These are phyloP conservation scores for Pristionchus maxplancki DNA, from an alignment of 2,888 invertebrate species.

Conservation along the genomic window DNA sequence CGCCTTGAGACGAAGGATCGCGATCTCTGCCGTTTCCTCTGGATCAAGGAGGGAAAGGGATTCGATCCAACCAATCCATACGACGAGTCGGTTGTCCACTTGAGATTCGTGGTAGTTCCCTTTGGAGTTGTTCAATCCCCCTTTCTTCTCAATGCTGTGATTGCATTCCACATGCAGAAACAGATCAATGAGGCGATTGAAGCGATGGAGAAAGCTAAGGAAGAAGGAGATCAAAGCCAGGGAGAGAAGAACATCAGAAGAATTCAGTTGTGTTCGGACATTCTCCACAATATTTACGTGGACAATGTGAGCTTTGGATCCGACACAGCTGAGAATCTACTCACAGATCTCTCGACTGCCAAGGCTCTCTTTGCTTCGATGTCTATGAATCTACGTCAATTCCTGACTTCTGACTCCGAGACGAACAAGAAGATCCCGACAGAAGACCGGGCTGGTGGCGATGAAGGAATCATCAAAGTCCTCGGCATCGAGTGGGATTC, in stretches of 20 bases:
- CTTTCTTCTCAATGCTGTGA: neutral
- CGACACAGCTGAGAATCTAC: neutral
- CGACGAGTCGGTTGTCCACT: neutral
- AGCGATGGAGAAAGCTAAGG: neutral
- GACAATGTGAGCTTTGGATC: neutral
- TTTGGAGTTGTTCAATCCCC: neutral
- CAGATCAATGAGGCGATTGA: neutral
- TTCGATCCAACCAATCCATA: neutral
- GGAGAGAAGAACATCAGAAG: neutral
- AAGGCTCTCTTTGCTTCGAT: neutral
- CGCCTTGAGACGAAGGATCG: neutral
- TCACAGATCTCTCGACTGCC: no score
- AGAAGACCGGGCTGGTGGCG: neutral
- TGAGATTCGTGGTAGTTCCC: neutral
- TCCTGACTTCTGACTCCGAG: neutral
- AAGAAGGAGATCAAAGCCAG: neutral
- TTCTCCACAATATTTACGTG: neutral
- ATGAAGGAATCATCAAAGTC: neutral
- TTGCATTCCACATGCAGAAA: neutral
- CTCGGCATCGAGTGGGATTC: neutral
- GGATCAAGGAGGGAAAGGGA: neutral
- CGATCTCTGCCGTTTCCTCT: neutral
- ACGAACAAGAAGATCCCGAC: neutral
- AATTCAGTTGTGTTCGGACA: neutral
- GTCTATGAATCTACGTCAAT: neutral